phyloP scores from a whole-genome alignment of 2,888 invertebrate genomes.

The Drosophila nr. medialis region DNA sequence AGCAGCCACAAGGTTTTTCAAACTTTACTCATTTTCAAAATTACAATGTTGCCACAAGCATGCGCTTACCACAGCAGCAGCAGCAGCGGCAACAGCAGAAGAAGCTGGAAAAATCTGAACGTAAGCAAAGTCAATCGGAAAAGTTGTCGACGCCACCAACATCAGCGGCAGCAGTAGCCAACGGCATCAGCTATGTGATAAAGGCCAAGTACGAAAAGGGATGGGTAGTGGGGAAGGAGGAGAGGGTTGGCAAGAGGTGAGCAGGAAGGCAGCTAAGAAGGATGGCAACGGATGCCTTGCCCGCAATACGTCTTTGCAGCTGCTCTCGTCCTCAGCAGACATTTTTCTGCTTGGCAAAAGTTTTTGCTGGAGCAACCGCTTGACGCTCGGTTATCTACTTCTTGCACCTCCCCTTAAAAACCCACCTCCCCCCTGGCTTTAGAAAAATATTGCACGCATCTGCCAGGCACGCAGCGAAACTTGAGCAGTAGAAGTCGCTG shows the following conservation, averaged over 20 bases:
- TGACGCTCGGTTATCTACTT: conserved; percentile 67
- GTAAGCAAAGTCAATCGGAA: conserved; percentile 82
- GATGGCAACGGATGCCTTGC: conserved; percentile 48
- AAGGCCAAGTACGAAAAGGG: conserved; percentile 34
- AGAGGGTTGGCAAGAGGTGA: neutral
- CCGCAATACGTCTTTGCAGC: conserved; percentile 56
- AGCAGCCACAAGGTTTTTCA: conserved; percentile 75
- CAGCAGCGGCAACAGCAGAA: conserved; percentile 14
- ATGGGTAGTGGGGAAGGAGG: neutral
- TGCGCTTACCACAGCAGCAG: conserved; percentile 61
- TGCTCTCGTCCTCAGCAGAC: conserved; percentile 62
- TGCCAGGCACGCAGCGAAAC: conserved; percentile 45
- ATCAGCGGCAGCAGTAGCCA: conserved; percentile 20
- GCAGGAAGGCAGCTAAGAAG: conserved; percentile 16
- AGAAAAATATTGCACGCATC: conserved; percentile 76
- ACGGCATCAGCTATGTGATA: conserved; percentile 56
- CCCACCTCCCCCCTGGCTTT: conserved; percentile 9
- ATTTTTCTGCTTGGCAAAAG: conserved; percentile 71
- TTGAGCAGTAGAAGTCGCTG: conserved; percentile 55
- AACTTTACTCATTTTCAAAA: conserved; percentile 83
- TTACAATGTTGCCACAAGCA: conserved; percentile 82
- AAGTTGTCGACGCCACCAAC: conserved; percentile 69
- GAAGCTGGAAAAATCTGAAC: conserved; percentile 79
- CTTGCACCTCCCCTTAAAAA: neutral
- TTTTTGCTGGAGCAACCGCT: conserved; percentile 75